Conservation (phyloP, 2,888 invertebrate species). For the Oscheius sp. region DNA sequence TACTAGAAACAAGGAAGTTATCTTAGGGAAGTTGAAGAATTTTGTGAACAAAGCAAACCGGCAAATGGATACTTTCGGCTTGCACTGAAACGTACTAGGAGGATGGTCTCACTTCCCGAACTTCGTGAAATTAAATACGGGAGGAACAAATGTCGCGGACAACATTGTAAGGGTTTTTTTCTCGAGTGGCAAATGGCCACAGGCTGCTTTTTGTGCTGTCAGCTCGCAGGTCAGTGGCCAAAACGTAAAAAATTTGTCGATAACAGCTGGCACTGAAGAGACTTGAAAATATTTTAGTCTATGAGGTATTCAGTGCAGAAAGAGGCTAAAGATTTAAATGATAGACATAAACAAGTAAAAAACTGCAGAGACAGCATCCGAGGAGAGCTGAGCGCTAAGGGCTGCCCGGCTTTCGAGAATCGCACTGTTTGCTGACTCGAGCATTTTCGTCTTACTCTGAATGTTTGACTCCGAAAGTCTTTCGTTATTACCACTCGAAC, state of each 20-base stretch:
- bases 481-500: slow-evolving; percentile 32
- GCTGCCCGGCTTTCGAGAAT: slow-evolving; percentile 38
- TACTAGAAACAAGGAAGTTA: too few relatives aligned
- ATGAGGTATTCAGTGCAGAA: too few relatives aligned
- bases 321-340: neutral
- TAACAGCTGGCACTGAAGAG: too few relatives aligned
- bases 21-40: too few relatives aligned
- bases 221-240: neutral
- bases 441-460: slow-evolving; percentile 37
- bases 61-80: too few relatives aligned
- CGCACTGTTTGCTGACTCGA: slow-evolving; percentile 35
- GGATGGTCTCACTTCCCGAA: too few relatives aligned
- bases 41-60: too few relatives aligned
- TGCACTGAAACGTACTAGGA: too few relatives aligned
- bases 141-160: slow-evolving; percentile 20
- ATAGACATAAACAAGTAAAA: slow-evolving; percentile 21
- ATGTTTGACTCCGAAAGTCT: slow-evolving; percentile 35
- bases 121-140: slow-evolving; percentile 21
- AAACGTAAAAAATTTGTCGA: neutral
- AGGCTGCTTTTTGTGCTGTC: neutral
- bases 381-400: slow-evolving; percentile 34
- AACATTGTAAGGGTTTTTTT: slow-evolving; percentile 15
- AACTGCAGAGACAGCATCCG: slow-evolving; percentile 24
- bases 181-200: neutral
- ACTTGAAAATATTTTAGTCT: too few relatives aligned